Conservation (phyloP, 2,113 vertebrate genomes). For the Rana temporaria region DNA sequence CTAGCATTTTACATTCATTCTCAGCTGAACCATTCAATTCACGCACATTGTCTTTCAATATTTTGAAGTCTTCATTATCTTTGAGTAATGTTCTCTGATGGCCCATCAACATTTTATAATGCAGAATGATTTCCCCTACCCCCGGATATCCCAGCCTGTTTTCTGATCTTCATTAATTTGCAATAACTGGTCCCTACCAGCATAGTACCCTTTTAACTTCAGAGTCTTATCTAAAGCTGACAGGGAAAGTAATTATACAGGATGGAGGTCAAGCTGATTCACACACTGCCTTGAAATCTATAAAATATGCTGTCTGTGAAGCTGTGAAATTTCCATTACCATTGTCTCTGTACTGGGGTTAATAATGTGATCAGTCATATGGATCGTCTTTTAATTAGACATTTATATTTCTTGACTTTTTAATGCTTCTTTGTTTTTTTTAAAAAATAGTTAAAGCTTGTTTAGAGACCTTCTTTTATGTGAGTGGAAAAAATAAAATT, state of each 20-base stretch:
- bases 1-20: background rate
- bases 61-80: constrained; percentile 1
- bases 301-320: constrained; percentile 42
- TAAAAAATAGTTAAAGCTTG: background rate
- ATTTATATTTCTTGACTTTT: background rate
- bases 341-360: background rate
- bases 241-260: constrained; percentile 34
- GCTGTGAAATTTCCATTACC: constrained; percentile 23
- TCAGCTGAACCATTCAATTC: background rate
- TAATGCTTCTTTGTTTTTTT: background rate
- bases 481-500: background rate
- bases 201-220: constrained; percentile 7
- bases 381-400: constrained; percentile 1
- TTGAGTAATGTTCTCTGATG: background rate
- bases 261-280: constrained; percentile 35
- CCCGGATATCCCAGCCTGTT: background rate
- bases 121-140: background rate
- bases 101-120: background rate
- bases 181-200: background rate
- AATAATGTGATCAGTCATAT: background rate
- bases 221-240: constrained; percentile 14
- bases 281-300: constrained; percentile 16
- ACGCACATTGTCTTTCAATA: background rate
- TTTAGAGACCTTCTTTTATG: background rate
- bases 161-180: constrained; percentile 21